Evolutionary conservation across 2,113 vertebrate genomes (phyloP).

Genomic region (Cinclus cinclus): DNA sequence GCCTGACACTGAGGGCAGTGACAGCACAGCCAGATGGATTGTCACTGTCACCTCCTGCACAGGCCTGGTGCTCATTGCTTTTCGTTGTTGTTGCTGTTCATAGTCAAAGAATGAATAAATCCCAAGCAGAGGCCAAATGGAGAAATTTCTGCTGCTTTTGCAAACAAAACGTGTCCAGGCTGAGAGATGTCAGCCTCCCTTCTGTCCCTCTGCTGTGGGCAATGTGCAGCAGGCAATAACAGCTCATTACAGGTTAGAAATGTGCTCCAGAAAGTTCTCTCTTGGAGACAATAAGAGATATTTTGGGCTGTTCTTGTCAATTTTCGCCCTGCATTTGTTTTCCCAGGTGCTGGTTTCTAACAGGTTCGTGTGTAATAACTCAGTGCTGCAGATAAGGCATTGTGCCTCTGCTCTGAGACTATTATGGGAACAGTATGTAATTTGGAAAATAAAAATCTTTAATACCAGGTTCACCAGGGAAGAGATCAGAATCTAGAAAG

Average conservation of each 20-base stretch:
- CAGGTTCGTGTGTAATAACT: not conserved
- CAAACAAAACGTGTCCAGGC: not conserved
- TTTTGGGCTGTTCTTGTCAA: not conserved
- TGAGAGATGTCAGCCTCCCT: not conserved
- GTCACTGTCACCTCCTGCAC: no score
- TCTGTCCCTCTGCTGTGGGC: not conserved
- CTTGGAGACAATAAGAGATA: not conserved
- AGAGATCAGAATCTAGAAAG: constrained; percentile 26
- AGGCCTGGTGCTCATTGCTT: not conserved
- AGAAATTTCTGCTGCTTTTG: not conserved
- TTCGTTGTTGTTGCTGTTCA: not conserved
- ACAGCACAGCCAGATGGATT: no score
- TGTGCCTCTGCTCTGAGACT: not conserved
- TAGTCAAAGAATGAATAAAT: not conserved
- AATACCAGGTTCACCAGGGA: not conserved
- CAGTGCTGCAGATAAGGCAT: not conserved
- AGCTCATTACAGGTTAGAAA: not conserved
- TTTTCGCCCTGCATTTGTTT: not conserved
- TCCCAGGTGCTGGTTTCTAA: not conserved
- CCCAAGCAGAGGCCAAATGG: not conserved
- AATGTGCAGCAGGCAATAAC: not conserved
- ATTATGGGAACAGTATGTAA: not conserved
- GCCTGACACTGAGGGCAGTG: no score
- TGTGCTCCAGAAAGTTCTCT: not conserved
- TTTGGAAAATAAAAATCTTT: constrained; percentile 46